Evolutionary conservation across 2,888 invertebrate species (phyloP).

Genomic region (Drosophila testacea): DNA sequence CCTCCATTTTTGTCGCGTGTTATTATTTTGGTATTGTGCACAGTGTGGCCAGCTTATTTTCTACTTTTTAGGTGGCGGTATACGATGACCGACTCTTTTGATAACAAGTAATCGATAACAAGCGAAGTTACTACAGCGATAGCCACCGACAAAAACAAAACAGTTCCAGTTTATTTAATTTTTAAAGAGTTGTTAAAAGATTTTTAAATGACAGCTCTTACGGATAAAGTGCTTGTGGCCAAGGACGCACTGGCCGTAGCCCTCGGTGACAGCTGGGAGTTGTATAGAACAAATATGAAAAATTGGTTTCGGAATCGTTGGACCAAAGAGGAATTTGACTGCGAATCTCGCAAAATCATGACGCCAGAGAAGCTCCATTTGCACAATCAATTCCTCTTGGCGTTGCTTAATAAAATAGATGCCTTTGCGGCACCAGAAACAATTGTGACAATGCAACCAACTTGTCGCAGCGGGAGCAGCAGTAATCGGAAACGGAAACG

Average conservation of each 20-base stretch:
- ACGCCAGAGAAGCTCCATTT: slow-evolving; percentile 90
- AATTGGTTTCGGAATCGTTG: slow-evolving; percentile 91
- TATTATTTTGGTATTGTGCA: slow-evolving; percentile 32
- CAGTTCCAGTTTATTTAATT: slow-evolving; percentile 1
- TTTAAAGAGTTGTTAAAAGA: slow-evolving; percentile 47
- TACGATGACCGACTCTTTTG: no score
- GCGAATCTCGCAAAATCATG: slow-evolving; percentile 91
- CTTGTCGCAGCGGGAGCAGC: slow-evolving; percentile 53
- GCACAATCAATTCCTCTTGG: slow-evolving; percentile 94
- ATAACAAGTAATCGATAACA: slow-evolving; percentile 30
- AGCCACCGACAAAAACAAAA: neutral
- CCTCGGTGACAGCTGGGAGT: slow-evolving; percentile 89
- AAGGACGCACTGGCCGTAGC: slow-evolving; percentile 83
- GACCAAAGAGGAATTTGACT: slow-evolving; percentile 93
- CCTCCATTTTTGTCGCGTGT: slow-evolving; percentile 40
- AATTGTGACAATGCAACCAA: slow-evolving; percentile 34
- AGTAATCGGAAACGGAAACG: slow-evolving; percentile 86
- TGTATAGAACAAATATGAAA: slow-evolving; percentile 90
- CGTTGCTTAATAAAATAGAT: slow-evolving; percentile 91
- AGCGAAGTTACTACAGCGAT: neutral
- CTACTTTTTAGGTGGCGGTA: no score
- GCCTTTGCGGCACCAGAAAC: slow-evolving; percentile 75
- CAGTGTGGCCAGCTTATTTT: no score
- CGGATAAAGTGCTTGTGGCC: slow-evolving; percentile 77
- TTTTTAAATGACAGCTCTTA: slow-evolving; percentile 71